Evolutionary conservation across 1,140 invertebrate species (phyloP).

Genomic region (Matsumurasca onukii): DNA sequence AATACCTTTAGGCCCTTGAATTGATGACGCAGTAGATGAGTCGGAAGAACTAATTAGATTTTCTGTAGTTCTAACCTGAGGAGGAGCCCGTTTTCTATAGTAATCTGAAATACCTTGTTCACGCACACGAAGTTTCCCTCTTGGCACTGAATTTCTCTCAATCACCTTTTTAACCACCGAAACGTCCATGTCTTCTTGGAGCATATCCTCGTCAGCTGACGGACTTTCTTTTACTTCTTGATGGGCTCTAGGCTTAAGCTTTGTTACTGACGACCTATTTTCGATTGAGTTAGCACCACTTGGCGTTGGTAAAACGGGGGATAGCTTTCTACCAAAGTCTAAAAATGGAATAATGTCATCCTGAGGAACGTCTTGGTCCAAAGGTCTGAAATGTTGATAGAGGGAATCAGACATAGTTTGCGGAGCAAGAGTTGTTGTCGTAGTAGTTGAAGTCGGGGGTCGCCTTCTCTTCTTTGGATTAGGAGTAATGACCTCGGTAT

Average conservation of each 20-base stretch:
- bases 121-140: constrained; percentile 20
- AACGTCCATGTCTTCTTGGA: constrained; percentile 41
- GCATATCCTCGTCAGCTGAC: constrained; percentile 30
- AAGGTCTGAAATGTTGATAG: constrained; percentile 39
- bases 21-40: neutral
- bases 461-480: constrained; percentile 11
- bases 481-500: neutral
- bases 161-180: constrained; percentile 33
- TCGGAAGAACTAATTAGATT: constrained; percentile 21
- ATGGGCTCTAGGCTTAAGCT: neutral
- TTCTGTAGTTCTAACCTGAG: constrained; percentile 14
- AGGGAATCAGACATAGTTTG: constrained; percentile 38
- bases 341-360: constrained; percentile 40
- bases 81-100: constrained; percentile 19
- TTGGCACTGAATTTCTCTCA: constrained; percentile 35
- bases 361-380: constrained; percentile 37
- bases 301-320: constrained; percentile 32
- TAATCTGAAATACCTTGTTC: constrained; percentile 26
- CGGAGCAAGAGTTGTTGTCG: constrained; percentile 32
- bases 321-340: constrained; percentile 40
- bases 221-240: neutral
- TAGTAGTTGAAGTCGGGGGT: neutral
- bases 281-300: constrained; percentile 38
- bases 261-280: constrained; percentile 32
- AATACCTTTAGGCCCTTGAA: neutral